phyloP scores from a whole-genome alignment of 1,140 invertebrate species.

The Ceratosolen solmsi region DNA sequence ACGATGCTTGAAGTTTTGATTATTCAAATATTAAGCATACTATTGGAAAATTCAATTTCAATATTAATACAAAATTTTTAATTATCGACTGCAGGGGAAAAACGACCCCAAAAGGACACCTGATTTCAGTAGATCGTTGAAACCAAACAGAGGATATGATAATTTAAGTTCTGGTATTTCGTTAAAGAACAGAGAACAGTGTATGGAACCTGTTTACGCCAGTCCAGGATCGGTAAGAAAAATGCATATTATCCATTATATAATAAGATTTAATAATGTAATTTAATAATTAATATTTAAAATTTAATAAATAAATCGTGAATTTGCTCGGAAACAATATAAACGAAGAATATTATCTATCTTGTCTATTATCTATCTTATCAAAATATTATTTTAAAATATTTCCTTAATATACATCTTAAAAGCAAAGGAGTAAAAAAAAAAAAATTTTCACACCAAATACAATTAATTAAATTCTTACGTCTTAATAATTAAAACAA shows the following conservation, averaged over 20 bases:
- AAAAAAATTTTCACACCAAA: no score
- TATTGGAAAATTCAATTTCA: background rate
- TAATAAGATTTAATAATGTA: background rate
- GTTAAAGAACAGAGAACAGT: slow-evolving; percentile 65
- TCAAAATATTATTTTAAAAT: no score
- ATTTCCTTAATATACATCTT: no score
- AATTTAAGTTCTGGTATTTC: slow-evolving; percentile 47
- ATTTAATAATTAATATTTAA: background rate
- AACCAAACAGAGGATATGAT: slow-evolving; percentile 68
- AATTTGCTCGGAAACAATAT: no score
- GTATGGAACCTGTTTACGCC: slow-evolving; percentile 80
- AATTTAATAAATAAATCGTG: no score
- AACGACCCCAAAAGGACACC: slow-evolving; percentile 59
- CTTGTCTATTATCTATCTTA: no score
- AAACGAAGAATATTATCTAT: no score
- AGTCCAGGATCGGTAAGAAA: slow-evolving; percentile 68
- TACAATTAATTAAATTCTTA: background rate
- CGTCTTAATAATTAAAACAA: background rate
- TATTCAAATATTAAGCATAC: background rate
- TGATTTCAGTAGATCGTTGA: slow-evolving; percentile 78
- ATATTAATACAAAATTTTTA: slow-evolving; percentile 26
- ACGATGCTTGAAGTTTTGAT: background rate
- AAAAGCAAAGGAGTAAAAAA: no score
- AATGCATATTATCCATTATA: background rate
- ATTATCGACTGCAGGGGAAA: slow-evolving; percentile 23